Evolutionary conservation across 1,140 invertebrate species (phyloP).

Genomic region (Cherax destructor): DNA sequence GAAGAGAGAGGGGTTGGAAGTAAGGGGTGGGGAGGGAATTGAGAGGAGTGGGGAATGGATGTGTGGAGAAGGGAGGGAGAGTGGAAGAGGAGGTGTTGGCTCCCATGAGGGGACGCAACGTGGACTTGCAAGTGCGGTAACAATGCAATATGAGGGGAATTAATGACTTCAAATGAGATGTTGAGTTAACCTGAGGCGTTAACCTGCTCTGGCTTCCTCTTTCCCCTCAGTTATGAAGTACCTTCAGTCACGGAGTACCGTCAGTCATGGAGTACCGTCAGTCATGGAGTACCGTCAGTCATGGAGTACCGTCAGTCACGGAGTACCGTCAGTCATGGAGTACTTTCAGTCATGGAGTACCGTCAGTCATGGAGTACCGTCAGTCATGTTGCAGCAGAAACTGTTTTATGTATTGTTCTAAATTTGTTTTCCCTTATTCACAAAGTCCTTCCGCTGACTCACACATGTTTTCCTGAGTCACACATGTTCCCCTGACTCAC

Average conservation of each 20-base stretch:
- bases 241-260: neutral
- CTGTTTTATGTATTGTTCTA: no score
- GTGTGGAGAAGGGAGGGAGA: neutral
- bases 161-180: slow-evolving; percentile 5
- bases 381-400: no score
- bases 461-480: no score
- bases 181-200: neutral
- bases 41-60: no score
- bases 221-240: neutral
- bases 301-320: no score
- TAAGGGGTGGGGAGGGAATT: no score
- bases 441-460: no score
- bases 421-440: neutral
- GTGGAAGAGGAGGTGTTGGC: neutral
- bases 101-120: neutral
- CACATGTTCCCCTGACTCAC: no score
- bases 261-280: neutral
- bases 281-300: no score
- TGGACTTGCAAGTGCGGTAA: neutral
- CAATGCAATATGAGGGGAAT: neutral
- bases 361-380: neutral
- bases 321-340: neutral
- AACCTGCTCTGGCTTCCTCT: neutral
- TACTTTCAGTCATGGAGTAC: neutral
- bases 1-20: no score